Evolutionary conservation across 1,140 invertebrate species (phyloP).

Genomic region (Lineus longissimus): DNA sequence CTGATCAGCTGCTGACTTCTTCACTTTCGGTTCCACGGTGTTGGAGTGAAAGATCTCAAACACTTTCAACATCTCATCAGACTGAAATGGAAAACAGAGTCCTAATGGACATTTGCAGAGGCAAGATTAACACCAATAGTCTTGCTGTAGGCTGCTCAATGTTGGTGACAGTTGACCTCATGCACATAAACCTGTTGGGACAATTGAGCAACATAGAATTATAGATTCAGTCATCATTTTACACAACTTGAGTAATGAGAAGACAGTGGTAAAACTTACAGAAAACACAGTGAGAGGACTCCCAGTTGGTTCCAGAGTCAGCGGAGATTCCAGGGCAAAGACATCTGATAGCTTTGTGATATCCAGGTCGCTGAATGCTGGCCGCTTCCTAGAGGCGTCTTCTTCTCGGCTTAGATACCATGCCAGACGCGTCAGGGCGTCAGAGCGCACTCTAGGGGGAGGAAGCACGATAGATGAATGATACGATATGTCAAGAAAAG

Average conservation of each 20-base stretch:
- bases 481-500: no score
- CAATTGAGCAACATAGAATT: no score
- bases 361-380: constrained; percentile 31
- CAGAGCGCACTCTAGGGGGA: constrained; percentile 18
- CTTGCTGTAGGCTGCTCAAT: no score
- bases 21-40: constrained; percentile 42
- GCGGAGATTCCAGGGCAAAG: constrained; percentile 28
- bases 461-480: background rate
- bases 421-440: constrained; percentile 31
- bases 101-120: background rate
- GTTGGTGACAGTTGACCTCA: no score
- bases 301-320: constrained; percentile 30
- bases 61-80: constrained; percentile 41
- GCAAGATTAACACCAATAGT: background rate
- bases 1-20: constrained; percentile 47
- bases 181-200: no score
- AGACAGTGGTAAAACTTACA: constrained; percentile 20
- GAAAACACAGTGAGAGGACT: constrained; percentile 35
- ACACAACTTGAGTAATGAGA: no score
- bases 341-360: constrained; percentile 27
- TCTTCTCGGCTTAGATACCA: constrained; percentile 43
- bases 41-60: constrained; percentile 45
- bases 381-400: constrained; percentile 29
- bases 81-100: constrained; percentile 22
- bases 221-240: no score